Base-by-base conservation (phyloP, 2,888 invertebrate species). In the Mythimna vitellina region DNA sequence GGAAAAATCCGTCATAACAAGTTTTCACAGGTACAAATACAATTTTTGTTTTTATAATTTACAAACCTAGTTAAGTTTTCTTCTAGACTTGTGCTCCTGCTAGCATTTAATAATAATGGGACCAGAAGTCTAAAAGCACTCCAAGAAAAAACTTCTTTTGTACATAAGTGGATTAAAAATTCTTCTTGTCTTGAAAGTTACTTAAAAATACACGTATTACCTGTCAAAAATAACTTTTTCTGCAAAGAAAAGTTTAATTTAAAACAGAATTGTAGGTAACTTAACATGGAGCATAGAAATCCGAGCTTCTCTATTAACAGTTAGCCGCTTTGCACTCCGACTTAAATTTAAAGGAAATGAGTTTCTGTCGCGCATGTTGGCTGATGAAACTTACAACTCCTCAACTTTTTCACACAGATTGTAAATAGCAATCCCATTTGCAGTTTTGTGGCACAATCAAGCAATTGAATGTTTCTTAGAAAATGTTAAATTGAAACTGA, bases 301-400 rank as follows among this genome's bases (percentile, higher is more conserved):
- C 3, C 17, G 14, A 63, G 32, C 20, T 42, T 58, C 61, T 42
- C 58, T 63, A 58, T 76, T 58, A 57, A 66, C 66, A 42, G 73
- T 56, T 60, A 70, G 46, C 7, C 29, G 53, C 56, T 70, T 58
- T 62, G 51, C 58, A 49, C 51, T 80, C 4, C 10, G 32, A 67
- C 42, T 56, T 57, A 58, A 53, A 65, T 65, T 67, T 58, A 65
- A 38, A 79, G 81, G 72, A 81, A 81, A 81, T 81, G 63, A 81
- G 76, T 65, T 81, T 76, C 73, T 68, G 70, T 76, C 65, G 65
- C 46, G 60, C 65, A 66, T 68, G 61, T 60, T 62, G 32, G 60
- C 65, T 10, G 49, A 10, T 60, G 46, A 54, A 71, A 71, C 38
- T 53, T 60, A 61, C 79, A n/a, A 46, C 46, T 80, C 32, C 63